Conservation (phyloP, 2,888 invertebrate species). For the Ennomos quercinarius region DNA sequence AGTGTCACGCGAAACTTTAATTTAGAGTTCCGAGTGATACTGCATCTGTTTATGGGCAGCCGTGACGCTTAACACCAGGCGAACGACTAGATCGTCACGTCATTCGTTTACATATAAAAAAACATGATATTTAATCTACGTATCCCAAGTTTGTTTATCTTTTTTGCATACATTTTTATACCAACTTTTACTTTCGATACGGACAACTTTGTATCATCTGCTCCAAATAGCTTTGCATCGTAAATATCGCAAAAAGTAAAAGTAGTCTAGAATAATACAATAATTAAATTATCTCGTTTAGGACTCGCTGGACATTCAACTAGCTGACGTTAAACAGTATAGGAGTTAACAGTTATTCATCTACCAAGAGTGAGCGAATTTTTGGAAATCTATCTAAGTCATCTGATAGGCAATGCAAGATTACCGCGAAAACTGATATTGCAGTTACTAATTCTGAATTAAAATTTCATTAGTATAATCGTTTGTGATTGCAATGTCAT, state of each 20-base stretch:
- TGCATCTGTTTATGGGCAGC: too few relatives aligned
- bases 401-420: too few relatives aligned
- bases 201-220: conserved; percentile 5
- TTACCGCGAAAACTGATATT: too few relatives aligned
- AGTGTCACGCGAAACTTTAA: too few relatives aligned
- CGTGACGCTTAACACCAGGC: too few relatives aligned
- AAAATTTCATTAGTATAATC: too few relatives aligned
- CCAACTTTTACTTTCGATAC: conserved; percentile 33
- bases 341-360: conserved; percentile 1
- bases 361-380: background rate
- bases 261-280: conserved; percentile 29
- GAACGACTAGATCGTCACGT: too few relatives aligned
- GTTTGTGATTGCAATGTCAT: too few relatives aligned
- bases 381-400: too few relatives aligned
- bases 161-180: conserved; percentile 20
- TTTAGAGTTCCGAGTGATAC: too few relatives aligned
- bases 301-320: conserved; percentile 21
- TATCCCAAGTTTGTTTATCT: conserved; percentile 4
- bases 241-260: conserved; percentile 39
- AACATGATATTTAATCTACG: background rate
- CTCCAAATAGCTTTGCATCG: conserved; percentile 26
- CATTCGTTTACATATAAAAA: too few relatives aligned
- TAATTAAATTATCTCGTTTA: conserved; percentile 29
- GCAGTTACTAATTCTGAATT: too few relatives aligned
- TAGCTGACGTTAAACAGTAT: conserved; percentile 8